Evolutionary conservation across 2,113 vertebrate species (phyloP).

Genomic region (Dromaius novaehollandiae): DNA sequence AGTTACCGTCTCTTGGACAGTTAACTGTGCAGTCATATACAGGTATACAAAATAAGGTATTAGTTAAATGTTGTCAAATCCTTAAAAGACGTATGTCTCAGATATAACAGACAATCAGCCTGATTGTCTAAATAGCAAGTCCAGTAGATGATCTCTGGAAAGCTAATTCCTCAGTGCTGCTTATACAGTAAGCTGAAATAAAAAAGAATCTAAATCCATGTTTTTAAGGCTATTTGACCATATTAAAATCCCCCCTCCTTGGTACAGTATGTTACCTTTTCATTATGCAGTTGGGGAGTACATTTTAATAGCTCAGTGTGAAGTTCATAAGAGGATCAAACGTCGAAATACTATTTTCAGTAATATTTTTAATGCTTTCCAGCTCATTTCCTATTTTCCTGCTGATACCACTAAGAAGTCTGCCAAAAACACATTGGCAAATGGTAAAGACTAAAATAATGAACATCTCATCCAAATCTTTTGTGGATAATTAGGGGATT

Average conservation of each 20-base stretch:
- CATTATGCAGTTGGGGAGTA: neutral
- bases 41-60: neutral
- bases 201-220: neutral
- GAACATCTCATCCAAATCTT: neutral
- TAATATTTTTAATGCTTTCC: constrained; percentile 37
- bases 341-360: neutral
- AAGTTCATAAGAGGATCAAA: neutral
- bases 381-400: constrained; percentile 1
- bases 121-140: neutral
- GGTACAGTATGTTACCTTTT: neutral
- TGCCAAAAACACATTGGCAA: constrained; percentile 2
- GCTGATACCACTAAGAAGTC: neutral
- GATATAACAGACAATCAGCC: neutral
- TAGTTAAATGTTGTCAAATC: neutral
- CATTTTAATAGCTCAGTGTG: neutral
- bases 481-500: constrained; percentile 35
- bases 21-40: neutral
- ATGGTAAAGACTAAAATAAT: neutral
- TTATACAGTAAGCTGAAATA: neutral
- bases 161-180: neutral
- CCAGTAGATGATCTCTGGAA: neutral
- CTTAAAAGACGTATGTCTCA: neutral
- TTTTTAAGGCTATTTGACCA: neutral
- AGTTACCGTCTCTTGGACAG: neutral
- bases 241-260: neutral